Evolutionary conservation across 1,140 invertebrate genomes (phyloP), one percentile per base, ranked within the genome.

Genomic region (Drosophila novamexicana): DNA sequence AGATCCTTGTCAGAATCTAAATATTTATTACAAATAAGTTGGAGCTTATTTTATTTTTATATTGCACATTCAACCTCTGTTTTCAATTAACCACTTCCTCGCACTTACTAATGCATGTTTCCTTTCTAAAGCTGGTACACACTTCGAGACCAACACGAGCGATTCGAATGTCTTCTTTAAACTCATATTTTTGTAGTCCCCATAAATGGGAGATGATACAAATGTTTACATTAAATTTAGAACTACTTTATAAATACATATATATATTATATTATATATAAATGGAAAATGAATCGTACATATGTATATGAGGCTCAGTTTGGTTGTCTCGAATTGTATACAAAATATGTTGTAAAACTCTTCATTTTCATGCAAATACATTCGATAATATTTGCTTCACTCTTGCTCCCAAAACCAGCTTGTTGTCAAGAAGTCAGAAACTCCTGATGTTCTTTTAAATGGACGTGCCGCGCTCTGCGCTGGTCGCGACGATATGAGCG

Each of bases 391-490:
- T 42, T 4, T 9, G 6, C 0, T 34, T 42, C 50, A 50, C 10
- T 47, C 16, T 64, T 79, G 53, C 12, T 73, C 16, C 68, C 50
- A 44, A 49, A 52, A 56, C 75, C 79, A 93, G 94, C 93, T 93
- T 75, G 94, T 94, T 81, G 93, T 94, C 77, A 94, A 94, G 83
- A 94, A 94, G 81, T 93, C 93, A 16, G 93, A 93, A 76, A 93
- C 95, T 59, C 90, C 86, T 6, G 80, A 91, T 34, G 62, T 93
- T 54, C 96, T 97, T 62, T 93, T 97, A 37, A 96, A 96, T 88
- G 97, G 97, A 37, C 93, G 96, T 59, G 97, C 96, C 91, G 97
- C 97, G 2, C 91, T 96, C 7, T 95, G 95, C 70, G 96, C 96
- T 9, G 96, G 96, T 68, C 93, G 95, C 56, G 95, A 96, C 88